phyloP scores from a whole-genome alignment of 2,797 vertebrate species.

The Heteromormyrus szaboi region DNA sequence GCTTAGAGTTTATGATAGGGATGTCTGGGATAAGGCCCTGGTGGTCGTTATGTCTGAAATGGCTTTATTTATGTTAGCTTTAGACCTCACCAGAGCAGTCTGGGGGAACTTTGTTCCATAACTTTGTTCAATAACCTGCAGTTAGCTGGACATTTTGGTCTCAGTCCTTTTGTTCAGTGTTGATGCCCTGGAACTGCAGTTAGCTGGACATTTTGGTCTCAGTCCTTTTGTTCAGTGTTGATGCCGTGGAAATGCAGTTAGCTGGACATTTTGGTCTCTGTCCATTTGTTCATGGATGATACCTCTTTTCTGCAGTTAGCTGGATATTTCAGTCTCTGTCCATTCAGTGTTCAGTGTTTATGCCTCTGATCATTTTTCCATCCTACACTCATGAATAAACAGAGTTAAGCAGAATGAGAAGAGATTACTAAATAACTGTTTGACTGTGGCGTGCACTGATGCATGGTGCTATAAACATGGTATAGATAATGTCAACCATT shows the following conservation, averaged over 20 bases:
- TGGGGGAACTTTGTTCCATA: constrained; percentile 29
- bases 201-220: neutral
- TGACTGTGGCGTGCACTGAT: neutral
- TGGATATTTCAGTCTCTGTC: constrained; percentile 18
- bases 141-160: neutral
- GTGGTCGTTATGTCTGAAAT: constrained; percentile 28
- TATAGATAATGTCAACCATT: neutral
- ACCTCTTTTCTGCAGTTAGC: constrained; percentile 32
- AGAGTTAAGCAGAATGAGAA: neutral
- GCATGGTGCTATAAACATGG: neutral
- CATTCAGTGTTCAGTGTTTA: neutral
- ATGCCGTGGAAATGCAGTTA: neutral
- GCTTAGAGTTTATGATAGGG: neutral
- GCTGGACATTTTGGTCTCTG: neutral
- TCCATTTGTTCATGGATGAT: constrained; percentile 16
- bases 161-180: constrained; percentile 18
- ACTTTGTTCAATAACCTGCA: constrained; percentile 8
- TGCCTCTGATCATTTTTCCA: neutral
- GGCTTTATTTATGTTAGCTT: constrained; percentile 37
- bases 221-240: constrained; percentile 16
- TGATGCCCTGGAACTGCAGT: neutral
- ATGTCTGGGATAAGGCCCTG: constrained; percentile 6
- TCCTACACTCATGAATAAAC: neutral
- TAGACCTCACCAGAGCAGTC: constrained; percentile 32
- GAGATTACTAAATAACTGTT: neutral